Evolutionary conservation across 1,140 invertebrate genomes (phyloP).

Genomic region (Tetramorium simillimum): DNA sequence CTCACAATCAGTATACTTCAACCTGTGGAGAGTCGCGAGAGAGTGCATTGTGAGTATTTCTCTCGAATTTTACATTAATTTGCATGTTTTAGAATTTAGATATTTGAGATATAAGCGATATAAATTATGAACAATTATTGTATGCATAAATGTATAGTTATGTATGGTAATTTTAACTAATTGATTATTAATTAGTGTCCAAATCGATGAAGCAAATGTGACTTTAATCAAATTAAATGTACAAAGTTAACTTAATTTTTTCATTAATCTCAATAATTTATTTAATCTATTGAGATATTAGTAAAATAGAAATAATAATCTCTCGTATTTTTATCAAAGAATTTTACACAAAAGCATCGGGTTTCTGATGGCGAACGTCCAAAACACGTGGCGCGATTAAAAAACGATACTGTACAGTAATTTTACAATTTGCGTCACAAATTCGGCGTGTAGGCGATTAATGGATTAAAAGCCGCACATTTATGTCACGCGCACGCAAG

Average conservation of each 20-base stretch:
- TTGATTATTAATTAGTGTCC: neutral
- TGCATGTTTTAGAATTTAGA: neutral
- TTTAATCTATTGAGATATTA: neutral
- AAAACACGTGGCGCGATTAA: neutral
- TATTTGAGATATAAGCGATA: conserved; percentile 6
- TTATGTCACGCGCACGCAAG: neutral
- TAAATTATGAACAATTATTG: neutral
- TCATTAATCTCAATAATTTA: neutral
- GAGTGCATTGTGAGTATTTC: conserved; percentile 86
- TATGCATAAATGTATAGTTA: neutral
- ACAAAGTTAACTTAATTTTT: neutral
- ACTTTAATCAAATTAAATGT: conserved; percentile 13
- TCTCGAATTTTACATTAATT: neutral
- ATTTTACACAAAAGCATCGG: neutral
- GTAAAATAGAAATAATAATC: neutral
- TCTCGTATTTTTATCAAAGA: neutral
- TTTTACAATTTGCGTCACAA: conserved; percentile 17
- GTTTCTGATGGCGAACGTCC: neutral
- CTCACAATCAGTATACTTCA: conserved; percentile 78
- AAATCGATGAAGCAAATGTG: neutral
- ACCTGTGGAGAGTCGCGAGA: conserved; percentile 86
- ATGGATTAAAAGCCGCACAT: conserved; percentile 21
- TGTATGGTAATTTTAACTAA: neutral
- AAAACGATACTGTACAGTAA: neutral
- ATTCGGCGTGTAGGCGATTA: neutral